Evolutionary conservation across 2,888 invertebrate species (phyloP), one percentile per base, ranked within the genome.

Genomic region (Xestia c-nigrum): DNA sequence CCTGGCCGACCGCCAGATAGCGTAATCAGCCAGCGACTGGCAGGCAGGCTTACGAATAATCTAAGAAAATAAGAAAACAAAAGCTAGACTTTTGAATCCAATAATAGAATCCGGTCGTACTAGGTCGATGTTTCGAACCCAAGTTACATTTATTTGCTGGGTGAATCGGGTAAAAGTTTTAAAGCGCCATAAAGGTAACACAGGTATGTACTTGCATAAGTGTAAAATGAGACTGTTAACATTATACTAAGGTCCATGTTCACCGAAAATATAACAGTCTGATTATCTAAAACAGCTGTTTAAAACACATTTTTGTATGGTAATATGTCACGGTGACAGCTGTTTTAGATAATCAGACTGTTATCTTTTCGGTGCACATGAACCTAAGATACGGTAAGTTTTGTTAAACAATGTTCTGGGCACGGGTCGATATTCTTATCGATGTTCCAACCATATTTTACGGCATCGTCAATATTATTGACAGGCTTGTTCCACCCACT

Each of bases 21-120:
- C 31, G 21, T 70, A 66, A 78, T 65, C 63, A 79, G 65, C 84
- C 10, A 66, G 70, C 40, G 79, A 47, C 70, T 84, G 79, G 59
- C 52, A 84, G 70, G 66, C 79, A 43, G 59, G 12, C 59, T 24
- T 21, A 77, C n/a, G 31, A 57, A 67, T 77, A 75, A 55, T 40
- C 71, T 55, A n/a, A 24, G 7, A 43, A 67, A 61, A 78, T 59
- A 78, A 43, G 75, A 81, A 64, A 38, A 12, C 50, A 43, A 76
- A 31, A 21, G n/a, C n/a, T 50, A n/a, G 38, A 55, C 19, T 40
- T 57, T 38, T 55, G 47, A 66, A 76, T 67, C 14, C n/a, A 55
- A 55, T 63, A 24, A 1, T 19, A 47, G 16, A 24, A 66, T 46
- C 4, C 9, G 21, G 31, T 12, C 0, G 40, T 24, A 47, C 38